phyloP scores from a whole-genome alignment of 2,113 vertebrate genomes.

The Hydrochoerus hydrochaeris region DNA sequence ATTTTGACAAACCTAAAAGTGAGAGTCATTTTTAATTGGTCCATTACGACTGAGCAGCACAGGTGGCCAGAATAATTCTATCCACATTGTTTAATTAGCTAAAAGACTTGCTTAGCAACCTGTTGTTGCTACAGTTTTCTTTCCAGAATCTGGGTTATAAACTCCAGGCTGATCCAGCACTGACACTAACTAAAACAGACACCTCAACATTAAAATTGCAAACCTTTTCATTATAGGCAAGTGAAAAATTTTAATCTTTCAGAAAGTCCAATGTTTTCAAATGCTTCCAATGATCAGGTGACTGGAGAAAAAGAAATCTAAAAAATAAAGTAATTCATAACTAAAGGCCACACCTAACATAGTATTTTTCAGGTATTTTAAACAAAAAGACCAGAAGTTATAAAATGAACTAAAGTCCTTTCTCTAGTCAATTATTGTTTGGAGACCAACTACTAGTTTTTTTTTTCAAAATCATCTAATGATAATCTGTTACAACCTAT shows the following conservation, averaged over 20 bases:
- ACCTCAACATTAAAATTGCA: slow-evolving; percentile 29
- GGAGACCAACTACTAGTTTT: not conserved
- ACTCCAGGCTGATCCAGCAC: not conserved
- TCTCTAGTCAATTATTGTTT: not conserved
- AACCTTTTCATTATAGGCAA: not conserved
- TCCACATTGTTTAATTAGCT: not conserved
- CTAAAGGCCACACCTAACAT: slow-evolving; percentile 2
- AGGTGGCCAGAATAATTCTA: not conserved
- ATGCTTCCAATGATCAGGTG: not conserved
- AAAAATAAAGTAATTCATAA: slow-evolving; percentile 36
- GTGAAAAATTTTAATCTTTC: not conserved
- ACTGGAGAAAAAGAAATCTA: slow-evolving; percentile 2
- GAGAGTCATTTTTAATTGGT: not conserved
- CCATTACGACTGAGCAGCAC: not conserved
- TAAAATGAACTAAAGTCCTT: slow-evolving; percentile 14
- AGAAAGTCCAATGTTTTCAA: slow-evolving; percentile 22
- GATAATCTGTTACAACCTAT: not conserved
- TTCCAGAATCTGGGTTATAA: slow-evolving; percentile 57
- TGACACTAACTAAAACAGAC: slow-evolving; percentile 17
- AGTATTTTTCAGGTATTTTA: slow-evolving; percentile 37
- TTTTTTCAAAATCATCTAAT: slow-evolving; percentile 5
- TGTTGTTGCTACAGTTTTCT: slow-evolving; percentile 24
- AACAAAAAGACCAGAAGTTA: slow-evolving; percentile 7
- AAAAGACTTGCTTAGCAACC: slow-evolving; percentile 62
- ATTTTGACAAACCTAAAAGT: slow-evolving; percentile 28